phyloP scores from a whole-genome alignment of 37 sponge, comb jelly and placozoan genomes.

The Cliona cf. orientalis region DNA sequence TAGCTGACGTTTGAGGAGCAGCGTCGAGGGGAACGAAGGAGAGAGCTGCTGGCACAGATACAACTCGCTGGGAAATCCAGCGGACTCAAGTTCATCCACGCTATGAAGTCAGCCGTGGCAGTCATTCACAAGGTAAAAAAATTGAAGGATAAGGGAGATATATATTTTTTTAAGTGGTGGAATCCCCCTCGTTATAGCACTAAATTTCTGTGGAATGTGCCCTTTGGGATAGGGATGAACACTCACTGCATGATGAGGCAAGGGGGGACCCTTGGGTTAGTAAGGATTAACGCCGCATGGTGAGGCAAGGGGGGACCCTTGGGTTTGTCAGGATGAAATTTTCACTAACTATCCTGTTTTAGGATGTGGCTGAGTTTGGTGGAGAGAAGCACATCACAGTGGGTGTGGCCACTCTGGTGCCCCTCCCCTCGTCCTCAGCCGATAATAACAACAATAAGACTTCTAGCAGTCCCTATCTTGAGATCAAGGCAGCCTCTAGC shows the following conservation, averaged over 20 bases:
- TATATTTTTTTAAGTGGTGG: too few relatives aligned
- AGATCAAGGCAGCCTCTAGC: slow-evolving; percentile 55
- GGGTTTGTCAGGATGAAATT: background rate
- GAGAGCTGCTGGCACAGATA: slow-evolving; percentile 38
- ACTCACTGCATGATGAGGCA: too few relatives aligned
- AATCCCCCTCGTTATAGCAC: too few relatives aligned
- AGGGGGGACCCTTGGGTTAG: too few relatives aligned
- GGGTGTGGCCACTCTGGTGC: slow-evolving; percentile 46
- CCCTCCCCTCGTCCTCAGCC: background rate
- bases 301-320: too few relatives aligned
- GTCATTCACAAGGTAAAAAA: slow-evolving; percentile 49
- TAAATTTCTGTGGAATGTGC: too few relatives aligned
- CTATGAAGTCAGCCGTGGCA: slow-evolving; percentile 36
- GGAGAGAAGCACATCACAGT: slow-evolving; percentile 37
- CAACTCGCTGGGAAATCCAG: slow-evolving; percentile 33
- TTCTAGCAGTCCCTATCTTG: slow-evolving; percentile 1
- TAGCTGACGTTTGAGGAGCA: slow-evolving; percentile 65
- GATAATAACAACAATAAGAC: background rate
- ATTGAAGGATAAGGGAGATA: too few relatives aligned
- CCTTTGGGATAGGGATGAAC: too few relatives aligned
- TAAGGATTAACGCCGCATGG: too few relatives aligned
- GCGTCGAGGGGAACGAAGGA: slow-evolving; percentile 44
- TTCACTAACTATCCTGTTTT: too few relatives aligned
- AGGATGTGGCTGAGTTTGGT: slow-evolving; percentile 66
- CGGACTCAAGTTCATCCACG: slow-evolving; percentile 18